Evolutionary conservation across 2,113 vertebrate genomes (phyloP).

Genomic region (Cynoglossus semilaevis): DNA sequence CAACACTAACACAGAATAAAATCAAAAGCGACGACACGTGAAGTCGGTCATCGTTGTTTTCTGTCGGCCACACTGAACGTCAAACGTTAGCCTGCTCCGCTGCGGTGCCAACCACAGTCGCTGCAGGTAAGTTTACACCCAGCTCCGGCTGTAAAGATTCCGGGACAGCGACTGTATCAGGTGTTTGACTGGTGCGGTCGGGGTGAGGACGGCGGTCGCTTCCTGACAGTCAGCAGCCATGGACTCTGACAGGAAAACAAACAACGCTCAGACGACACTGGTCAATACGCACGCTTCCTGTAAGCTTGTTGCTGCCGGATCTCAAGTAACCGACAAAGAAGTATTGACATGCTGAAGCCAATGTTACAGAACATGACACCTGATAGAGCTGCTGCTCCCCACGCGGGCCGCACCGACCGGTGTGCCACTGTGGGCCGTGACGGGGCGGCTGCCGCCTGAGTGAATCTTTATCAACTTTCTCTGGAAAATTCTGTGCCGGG

Average conservation of each 20-base stretch:
- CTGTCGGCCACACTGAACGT: too few relatives aligned
- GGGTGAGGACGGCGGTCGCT: slow-evolving; percentile 49
- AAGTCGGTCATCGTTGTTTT: too few relatives aligned
- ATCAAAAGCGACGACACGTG: too few relatives aligned
- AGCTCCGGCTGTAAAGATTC: slow-evolving; percentile 20
- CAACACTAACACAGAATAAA: too few relatives aligned
- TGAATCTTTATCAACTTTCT: slow-evolving; percentile 2
- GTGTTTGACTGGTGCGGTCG: slow-evolving; percentile 22
- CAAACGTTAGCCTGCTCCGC: too few relatives aligned
- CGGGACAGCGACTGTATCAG: slow-evolving; percentile 62
- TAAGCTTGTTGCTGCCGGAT: slow-evolving; percentile 66
- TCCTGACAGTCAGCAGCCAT: slow-evolving; percentile 62
- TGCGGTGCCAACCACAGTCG: too few relatives aligned
- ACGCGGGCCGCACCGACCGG: slow-evolving; percentile 15
- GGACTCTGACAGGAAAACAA: slow-evolving; percentile 72
- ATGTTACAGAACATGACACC: slow-evolving; percentile 56
- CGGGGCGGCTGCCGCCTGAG: too few relatives aligned
- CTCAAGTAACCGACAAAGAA: slow-evolving; percentile 67
- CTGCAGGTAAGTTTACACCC: too few relatives aligned
- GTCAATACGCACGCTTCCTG: slow-evolving; percentile 77
- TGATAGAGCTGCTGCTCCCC: slow-evolving; percentile 51
- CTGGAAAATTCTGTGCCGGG: not conserved
- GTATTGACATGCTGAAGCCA: slow-evolving; percentile 64
- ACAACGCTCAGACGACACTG: slow-evolving; percentile 50
- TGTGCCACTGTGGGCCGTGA: slow-evolving; percentile 5